A percentile compares a stretch with the other conserved stretches of the same genome.
Evolutionary conservation across 2,797 vertebrate genomes (phyloP).

Genomic region (Rhinella marina): DNA sequence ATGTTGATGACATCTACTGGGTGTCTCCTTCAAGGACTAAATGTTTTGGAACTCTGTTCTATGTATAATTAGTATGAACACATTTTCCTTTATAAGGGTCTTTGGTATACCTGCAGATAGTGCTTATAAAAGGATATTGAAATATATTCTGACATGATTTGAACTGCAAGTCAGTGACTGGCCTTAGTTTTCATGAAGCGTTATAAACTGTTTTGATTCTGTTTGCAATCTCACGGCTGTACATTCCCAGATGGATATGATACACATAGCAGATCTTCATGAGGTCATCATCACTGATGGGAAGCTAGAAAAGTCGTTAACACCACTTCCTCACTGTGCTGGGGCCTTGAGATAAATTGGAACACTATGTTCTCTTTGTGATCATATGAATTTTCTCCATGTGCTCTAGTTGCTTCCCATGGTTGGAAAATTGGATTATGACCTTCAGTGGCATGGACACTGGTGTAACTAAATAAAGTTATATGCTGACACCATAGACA

Average conservation of each 20-base stretch:
- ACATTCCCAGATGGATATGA: constrained; percentile 17
- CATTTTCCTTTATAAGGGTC: background rate
- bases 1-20: too few species aligned
- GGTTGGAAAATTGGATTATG: background rate
- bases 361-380: constrained; percentile 19
- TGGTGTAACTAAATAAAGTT: constrained; percentile 5
- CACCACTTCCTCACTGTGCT: constrained; percentile 18
- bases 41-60: background rate
- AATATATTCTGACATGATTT: background rate
- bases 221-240: background rate
- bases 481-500: background rate
- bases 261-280: constrained; percentile 19
- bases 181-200: background rate
- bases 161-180: background rate
- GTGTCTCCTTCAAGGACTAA: background rate
- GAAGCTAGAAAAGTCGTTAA: constrained; percentile 2
- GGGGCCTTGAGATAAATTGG: constrained; percentile 5
- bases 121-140: background rate
- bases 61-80: too few species aligned
- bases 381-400: background rate
- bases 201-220: background rate
- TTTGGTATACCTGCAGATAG: background rate
- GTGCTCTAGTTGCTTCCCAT: constrained; percentile 1
- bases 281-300: constrained; percentile 8
- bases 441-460: background rate